Evolutionary conservation across 2,113 vertebrate species (phyloP).

Genomic region (Climacteris rufus): DNA sequence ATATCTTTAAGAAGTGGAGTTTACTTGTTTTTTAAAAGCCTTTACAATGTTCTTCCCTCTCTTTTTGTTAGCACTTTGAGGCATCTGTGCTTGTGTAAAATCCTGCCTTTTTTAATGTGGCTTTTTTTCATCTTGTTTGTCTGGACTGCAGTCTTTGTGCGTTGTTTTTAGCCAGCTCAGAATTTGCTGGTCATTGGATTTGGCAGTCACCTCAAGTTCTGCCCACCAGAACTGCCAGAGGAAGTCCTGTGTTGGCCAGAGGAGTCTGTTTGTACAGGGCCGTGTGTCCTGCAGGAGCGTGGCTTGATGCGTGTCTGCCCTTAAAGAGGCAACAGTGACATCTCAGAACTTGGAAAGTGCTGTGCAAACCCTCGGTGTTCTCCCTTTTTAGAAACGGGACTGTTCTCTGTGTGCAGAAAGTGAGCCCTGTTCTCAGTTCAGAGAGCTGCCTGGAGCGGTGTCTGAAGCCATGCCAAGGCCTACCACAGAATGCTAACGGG

Average conservation of each 20-base stretch:
- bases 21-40: background rate
- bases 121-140: slow-evolving; percentile 73
- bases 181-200: slow-evolving; percentile 72
- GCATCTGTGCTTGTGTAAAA: slow-evolving; percentile 51
- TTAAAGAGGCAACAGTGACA: slow-evolving; percentile 63
- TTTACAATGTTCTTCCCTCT: background rate
- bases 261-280: slow-evolving; percentile 66
- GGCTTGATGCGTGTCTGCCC: slow-evolving; percentile 34
- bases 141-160: slow-evolving; percentile 61
- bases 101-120: slow-evolving; percentile 67
- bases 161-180: slow-evolving; percentile 77
- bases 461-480: slow-evolving; percentile 10
- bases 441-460: background rate
- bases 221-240: slow-evolving; percentile 71
- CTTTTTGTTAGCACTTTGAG: slow-evolving; percentile 44
- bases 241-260: slow-evolving; percentile 74
- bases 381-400: background rate
- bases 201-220: slow-evolving; percentile 66
- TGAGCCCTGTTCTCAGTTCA: background rate
- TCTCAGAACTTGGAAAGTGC: background rate
- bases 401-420: background rate
- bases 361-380: background rate
- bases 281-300: slow-evolving; percentile 63
- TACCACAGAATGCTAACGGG: background rate
- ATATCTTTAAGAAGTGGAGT: background rate